A percentile compares a stretch with the other conserved stretches of the same genome.
These are phyloP conservation scores for Aphodius granarius DNA, from an alignment of 2,888 invertebrate genomes.

Conservation along the genomic window DNA sequence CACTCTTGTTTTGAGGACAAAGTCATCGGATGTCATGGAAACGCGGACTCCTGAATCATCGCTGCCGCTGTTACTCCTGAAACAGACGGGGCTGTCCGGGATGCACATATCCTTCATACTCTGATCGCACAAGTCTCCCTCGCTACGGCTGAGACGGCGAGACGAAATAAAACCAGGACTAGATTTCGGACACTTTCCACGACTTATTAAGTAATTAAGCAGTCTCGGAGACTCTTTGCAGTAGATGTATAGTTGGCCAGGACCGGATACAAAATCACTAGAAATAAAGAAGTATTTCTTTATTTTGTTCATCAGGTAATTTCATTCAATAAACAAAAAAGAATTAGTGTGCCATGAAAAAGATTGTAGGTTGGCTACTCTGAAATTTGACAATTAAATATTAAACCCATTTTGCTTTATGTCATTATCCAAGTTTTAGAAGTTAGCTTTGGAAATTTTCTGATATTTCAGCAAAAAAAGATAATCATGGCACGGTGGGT, in stretches of 20 bases:
- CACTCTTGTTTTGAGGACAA: conserved; percentile 47
- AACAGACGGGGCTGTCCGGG: conserved; percentile 45
- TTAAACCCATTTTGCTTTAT: too few species aligned
- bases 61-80: conserved; percentile 44
- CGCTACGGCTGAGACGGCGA: conserved; percentile 56
- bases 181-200: conserved; percentile 51
- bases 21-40: conserved; percentile 50
- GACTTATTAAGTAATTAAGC: conserved; percentile 53
- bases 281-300: conserved; percentile 35
- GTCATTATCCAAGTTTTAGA: too few species aligned
- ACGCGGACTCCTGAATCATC: conserved; percentile 50
- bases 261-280: conserved; percentile 58
- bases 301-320: too few species aligned
- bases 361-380: too few species aligned
- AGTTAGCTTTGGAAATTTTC: too few species aligned
- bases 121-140: conserved; percentile 53
- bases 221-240: conserved; percentile 55
- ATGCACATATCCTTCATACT: conserved; percentile 28
- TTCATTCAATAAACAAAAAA: too few species aligned
- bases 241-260: conserved; percentile 57
- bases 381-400: neutral
- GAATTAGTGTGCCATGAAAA: too few species aligned
- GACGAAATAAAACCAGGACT: conserved; percentile 36
- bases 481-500: too few species aligned
- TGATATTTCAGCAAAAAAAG: too few species aligned